A percentile compares a stretch with the other conserved stretches of the same genome.
phyloP scores from a whole-genome alignment of 2,797 vertebrate genomes.

The Enteromius argenteus region DNA sequence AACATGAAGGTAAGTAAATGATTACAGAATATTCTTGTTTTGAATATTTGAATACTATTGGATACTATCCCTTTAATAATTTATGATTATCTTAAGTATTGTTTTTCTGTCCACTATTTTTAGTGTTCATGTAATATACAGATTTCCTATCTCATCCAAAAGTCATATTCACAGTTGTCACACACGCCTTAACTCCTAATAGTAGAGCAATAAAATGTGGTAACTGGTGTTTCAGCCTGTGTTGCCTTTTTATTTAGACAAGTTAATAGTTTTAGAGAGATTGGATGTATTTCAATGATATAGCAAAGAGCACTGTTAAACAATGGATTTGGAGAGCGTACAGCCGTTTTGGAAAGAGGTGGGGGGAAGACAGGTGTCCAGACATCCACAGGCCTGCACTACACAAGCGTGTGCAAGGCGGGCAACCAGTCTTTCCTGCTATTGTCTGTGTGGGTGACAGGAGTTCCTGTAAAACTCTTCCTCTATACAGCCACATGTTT shows the following conservation, averaged over 20 bases:
- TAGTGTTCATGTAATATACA: neutral
- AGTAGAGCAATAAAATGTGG: constrained; percentile 16
- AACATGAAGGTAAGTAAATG: neutral
- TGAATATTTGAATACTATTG: too few species aligned
- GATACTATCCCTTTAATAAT: neutral
- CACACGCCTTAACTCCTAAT: neutral
- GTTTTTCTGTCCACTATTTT: neutral
- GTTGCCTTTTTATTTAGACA: neutral
- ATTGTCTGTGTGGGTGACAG: constrained; percentile 66
- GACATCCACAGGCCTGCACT: constrained; percentile 61
- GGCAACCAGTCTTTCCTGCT: constrained; percentile 78
- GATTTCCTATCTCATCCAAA: neutral
- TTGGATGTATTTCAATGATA: neutral
- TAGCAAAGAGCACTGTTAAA: constrained; percentile 1
- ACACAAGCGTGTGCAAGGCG: constrained; percentile 77
- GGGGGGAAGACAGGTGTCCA: constrained; percentile 72
- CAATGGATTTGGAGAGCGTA: constrained; percentile 10
- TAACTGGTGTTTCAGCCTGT: neutral
- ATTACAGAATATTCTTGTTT: neutral
- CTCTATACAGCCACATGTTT: constrained; percentile 58
- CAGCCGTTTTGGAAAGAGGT: constrained; percentile 1
- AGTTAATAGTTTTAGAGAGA: constrained; percentile 6
- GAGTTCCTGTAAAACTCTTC: constrained; percentile 61
- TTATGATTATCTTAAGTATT: neutral
- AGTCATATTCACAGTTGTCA: constrained; percentile 11